phyloP scores from a whole-genome alignment of 2,888 invertebrate genomes.

The Muscina levida region DNA sequence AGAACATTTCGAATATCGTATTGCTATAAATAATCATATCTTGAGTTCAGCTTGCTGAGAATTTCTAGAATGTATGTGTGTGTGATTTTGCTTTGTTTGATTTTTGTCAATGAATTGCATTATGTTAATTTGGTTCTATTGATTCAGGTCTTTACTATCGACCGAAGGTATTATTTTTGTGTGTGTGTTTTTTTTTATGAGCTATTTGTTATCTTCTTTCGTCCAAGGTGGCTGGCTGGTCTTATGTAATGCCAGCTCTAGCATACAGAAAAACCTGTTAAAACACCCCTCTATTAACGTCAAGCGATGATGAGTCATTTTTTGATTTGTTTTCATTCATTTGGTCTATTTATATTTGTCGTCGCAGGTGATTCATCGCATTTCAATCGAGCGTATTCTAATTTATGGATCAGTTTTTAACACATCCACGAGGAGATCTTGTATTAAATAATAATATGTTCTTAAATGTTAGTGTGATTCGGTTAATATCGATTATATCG shows the following conservation, averaged over 20 bases:
- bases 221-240: constrained; percentile 53
- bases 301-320: constrained; percentile 52
- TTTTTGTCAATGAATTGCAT: constrained; percentile 58
- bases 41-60: no score
- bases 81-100: constrained; percentile 2
- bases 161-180: background rate
- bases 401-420: constrained; percentile 5
- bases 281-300: constrained; percentile 37
- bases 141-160: constrained; percentile 21
- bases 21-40: no score
- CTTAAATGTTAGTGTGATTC: no score
- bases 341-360: background rate
- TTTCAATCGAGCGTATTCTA: constrained; percentile 3
- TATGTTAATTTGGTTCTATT: constrained; percentile 63
- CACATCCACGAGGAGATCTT: no score
- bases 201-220: no score
- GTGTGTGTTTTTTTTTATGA: no score
- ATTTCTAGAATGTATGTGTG: no score
- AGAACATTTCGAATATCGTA: no score
- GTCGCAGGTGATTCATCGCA: constrained; percentile 27
- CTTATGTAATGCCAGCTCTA: constrained; percentile 36
- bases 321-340: constrained; percentile 31
- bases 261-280: background rate
- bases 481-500: no score
- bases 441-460: no score